Conservation (phyloP, 2,797 vertebrate genomes). For the Apogon talboti region DNA sequence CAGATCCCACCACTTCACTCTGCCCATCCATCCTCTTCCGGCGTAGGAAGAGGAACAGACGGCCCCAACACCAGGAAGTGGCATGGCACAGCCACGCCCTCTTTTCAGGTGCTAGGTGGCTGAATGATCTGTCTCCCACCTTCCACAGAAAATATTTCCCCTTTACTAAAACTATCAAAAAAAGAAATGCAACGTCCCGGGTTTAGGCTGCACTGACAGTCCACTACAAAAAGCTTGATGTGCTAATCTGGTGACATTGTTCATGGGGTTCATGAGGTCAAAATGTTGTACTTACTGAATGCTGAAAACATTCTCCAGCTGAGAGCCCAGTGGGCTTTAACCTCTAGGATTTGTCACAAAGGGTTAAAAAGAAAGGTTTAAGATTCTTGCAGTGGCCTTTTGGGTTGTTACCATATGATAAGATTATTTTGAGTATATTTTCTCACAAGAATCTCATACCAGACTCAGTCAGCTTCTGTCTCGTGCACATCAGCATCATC, state of each 20-base stretch:
- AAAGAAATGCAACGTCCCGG: constrained; percentile 80
- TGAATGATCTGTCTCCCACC: constrained; percentile 52
- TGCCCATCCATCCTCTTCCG: constrained; percentile 42
- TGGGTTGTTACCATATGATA: background rate
- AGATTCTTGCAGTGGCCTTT: background rate
- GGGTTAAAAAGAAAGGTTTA: background rate
- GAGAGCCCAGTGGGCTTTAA: background rate
- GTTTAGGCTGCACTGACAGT: constrained; percentile 75
- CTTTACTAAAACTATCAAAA: constrained; percentile 61
- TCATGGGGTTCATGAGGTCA: constrained; percentile 21
- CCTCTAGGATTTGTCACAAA: constrained; percentile 3
- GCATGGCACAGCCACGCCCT: constrained; percentile 80
- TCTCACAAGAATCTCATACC: constrained; percentile 13
- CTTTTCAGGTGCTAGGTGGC: constrained; percentile 50
- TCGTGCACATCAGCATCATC: constrained; percentile 60
- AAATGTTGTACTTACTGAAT: constrained; percentile 22
- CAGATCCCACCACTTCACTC: constrained; percentile 59
- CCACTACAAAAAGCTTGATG: constrained; percentile 53
- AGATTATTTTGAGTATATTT: constrained; percentile 1
- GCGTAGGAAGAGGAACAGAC: constrained; percentile 44
- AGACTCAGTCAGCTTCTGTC: constrained; percentile 43
- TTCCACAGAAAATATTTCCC: constrained; percentile 55
- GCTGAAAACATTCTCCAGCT: background rate
- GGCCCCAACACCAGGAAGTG: constrained; percentile 45
- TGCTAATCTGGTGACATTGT: constrained; percentile 49